Percentiles rank a stretch among this genome's conserved stretches.
phyloP scores from a whole-genome alignment of 2,113 vertebrate genomes.

The Quiscalus mexicanus region DNA sequence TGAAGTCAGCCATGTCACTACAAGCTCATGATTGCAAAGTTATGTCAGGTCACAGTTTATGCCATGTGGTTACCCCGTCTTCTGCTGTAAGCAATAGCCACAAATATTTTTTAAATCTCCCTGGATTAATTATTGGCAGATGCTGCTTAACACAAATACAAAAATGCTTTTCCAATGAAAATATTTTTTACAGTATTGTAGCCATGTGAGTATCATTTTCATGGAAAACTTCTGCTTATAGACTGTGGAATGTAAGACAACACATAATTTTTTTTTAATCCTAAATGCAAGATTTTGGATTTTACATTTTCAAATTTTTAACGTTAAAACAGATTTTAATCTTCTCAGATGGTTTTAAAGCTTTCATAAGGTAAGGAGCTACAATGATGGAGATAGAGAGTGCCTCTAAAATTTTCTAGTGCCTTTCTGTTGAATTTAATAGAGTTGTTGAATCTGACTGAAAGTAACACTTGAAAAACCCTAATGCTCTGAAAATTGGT shows the following conservation, averaged over 20 bases:
- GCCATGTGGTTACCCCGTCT: background rate
- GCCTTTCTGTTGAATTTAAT: background rate
- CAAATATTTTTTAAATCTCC: background rate
- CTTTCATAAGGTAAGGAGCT: background rate
- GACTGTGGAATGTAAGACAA: background rate
- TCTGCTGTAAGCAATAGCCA: background rate
- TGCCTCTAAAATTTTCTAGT: background rate
- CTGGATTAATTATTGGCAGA: background rate
- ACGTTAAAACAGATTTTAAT: background rate
- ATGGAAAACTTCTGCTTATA: background rate
- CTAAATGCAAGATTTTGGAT: background rate
- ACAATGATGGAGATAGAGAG: background rate
- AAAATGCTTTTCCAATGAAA: background rate
- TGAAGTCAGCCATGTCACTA: background rate
- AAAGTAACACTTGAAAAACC: background rate
- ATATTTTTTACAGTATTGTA: background rate
- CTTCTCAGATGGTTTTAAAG: background rate
- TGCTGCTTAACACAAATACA: background rate
- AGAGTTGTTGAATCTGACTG: background rate
- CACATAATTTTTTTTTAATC: background rate
- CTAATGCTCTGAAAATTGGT: background rate
- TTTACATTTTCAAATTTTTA: background rate
- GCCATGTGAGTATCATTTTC: background rate
- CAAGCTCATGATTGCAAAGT: background rate
- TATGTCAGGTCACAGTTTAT: background rate